phyloP scores from a whole-genome alignment of 1,140 invertebrate species.

The Anthonomus grandis region DNA sequence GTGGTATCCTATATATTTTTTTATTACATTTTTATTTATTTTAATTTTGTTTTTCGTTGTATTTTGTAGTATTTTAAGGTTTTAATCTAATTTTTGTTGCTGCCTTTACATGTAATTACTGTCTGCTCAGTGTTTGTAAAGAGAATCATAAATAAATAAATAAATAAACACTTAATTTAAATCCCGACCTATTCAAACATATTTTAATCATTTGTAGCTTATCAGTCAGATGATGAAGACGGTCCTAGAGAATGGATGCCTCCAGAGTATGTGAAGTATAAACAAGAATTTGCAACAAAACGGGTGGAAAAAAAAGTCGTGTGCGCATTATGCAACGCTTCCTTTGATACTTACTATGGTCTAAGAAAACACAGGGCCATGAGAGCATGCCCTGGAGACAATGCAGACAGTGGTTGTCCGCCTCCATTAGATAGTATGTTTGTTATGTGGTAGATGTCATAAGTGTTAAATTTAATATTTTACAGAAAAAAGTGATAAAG shows the following conservation, averaged over 20 bases:
- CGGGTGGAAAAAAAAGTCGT: neutral
- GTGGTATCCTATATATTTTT: no score
- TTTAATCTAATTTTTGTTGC: neutral
- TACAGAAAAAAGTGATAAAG: no score
- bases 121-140: no score
- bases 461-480: no score
- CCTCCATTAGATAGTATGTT: no score
- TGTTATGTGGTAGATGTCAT: no score
- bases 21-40: no score
- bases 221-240: constrained; percentile 16
- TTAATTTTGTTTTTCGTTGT: no score
- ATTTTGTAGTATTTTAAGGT: neutral
- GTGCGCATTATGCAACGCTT: constrained; percentile 15
- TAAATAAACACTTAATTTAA: neutral
- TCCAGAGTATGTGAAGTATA: constrained; percentile 32
- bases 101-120: neutral
- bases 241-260: constrained; percentile 28
- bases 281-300: constrained; percentile 12
- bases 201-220: neutral
- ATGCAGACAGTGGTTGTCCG: no score
- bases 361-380: constrained; percentile 20
- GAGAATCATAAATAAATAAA: no score
- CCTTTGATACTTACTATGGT: constrained; percentile 11
- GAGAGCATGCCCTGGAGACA: no score
- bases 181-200: neutral